Conservation (phyloP, 2,797 vertebrate species). For the Fundulus diaphanus region DNA sequence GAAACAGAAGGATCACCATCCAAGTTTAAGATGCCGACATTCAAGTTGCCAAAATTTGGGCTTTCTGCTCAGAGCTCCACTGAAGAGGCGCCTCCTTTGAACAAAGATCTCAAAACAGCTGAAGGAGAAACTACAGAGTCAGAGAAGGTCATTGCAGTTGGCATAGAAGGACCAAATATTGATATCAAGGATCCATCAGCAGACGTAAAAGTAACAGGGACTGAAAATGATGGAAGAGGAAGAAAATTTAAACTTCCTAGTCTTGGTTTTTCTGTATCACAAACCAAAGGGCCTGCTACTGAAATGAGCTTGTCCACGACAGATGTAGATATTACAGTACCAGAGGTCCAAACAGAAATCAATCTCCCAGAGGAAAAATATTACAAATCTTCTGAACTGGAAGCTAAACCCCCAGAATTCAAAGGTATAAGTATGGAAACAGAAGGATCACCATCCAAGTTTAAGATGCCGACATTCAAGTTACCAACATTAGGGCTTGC, state of each 20-base stretch:
- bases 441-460: conserved; percentile 64
- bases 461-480: conserved; percentile 49
- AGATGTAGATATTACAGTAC: conserved; percentile 12
- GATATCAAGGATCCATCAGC: neutral
- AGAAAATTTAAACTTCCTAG: conserved; percentile 36
- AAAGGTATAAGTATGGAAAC: conserved; percentile 17
- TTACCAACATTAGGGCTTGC: conserved; percentile 4
- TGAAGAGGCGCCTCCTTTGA: neutral
- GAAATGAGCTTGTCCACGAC: conserved; percentile 9
- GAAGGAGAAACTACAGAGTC: neutral
- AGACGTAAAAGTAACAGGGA: neutral
- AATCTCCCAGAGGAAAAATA: conserved; percentile 13
- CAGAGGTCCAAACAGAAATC: conserved; percentile 5
- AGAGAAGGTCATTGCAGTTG: neutral
- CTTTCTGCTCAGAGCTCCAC: neutral
- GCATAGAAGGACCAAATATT: neutral
- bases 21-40: conserved; percentile 61
- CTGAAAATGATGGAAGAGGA: conserved; percentile 11
- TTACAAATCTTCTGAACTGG: conserved; percentile 21
- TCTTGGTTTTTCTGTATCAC: conserved; percentile 1
- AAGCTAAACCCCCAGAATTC: conserved; percentile 32
- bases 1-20: conserved; percentile 46
- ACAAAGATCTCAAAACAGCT: neutral
- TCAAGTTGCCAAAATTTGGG: conserved; percentile 15
- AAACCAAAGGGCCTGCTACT: neutral